phyloP scores from a whole-genome alignment of 2,888 invertebrate species.

The Xylophagus ater region DNA sequence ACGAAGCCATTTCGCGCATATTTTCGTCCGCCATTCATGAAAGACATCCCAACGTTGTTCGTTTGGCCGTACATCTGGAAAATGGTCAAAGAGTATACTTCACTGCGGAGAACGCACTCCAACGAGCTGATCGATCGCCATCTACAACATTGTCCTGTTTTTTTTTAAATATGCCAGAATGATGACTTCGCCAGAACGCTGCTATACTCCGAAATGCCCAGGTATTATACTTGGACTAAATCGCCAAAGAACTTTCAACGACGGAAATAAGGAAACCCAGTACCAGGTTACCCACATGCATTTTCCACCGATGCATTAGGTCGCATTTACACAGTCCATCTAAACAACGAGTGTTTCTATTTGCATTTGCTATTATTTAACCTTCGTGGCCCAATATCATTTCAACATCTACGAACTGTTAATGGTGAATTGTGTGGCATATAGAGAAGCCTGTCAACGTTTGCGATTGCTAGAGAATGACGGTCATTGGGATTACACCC shows the following conservation, averaged over 20 bases:
- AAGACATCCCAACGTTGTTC: slow-evolving; percentile 12
- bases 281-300: slow-evolving; percentile 1
- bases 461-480: slow-evolving; percentile 19
- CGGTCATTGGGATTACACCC: slow-evolving; percentile 20
- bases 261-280: slow-evolving; percentile 15
- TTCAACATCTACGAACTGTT: too few species aligned
- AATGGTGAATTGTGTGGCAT: too few species aligned
- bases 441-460: too few species aligned
- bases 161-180: slow-evolving; percentile 23
- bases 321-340: too few species aligned
- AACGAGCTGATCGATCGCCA: slow-evolving; percentile 16
- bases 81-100: slow-evolving; percentile 25
- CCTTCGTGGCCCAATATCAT: too few species aligned
- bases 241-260: slow-evolving; percentile 24
- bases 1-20: slow-evolving; percentile 18
- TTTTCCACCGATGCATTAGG: too few species aligned
- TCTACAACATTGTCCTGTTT: slow-evolving; percentile 24
- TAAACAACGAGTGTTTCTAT: too few species aligned
- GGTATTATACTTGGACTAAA: slow-evolving; percentile 23
- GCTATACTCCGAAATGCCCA: slow-evolving; percentile 25
- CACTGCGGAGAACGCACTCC: slow-evolving; percentile 16
- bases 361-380: too few species aligned
- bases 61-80: slow-evolving; percentile 17
- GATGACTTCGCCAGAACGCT: slow-evolving; percentile 22
- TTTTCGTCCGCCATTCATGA: slow-evolving; percentile 16